Conservation (phyloP, 2,113 vertebrate genomes). For the Vidua macroura region DNA sequence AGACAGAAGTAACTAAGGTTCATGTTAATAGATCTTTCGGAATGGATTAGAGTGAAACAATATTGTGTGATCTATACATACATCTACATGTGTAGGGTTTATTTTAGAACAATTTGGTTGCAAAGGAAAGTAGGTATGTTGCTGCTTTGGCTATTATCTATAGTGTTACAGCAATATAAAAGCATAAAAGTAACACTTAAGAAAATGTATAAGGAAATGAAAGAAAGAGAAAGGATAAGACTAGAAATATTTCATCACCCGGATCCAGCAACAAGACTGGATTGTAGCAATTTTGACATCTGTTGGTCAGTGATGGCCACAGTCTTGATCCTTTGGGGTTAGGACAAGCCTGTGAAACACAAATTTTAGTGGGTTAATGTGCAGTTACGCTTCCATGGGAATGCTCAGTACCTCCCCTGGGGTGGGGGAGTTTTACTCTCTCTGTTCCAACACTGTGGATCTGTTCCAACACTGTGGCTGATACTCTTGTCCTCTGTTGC, state of each 20-base stretch:
- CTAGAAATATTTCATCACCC: neutral
- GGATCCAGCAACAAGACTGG: neutral
- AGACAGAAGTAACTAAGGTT: neutral
- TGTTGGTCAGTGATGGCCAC: neutral
- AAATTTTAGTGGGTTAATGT: neutral
- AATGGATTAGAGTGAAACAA: neutral
- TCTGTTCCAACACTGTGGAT: neutral
- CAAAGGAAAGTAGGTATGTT: neutral
- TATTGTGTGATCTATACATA: too few relatives aligned
- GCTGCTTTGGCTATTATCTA: neutral
- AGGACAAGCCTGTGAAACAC: neutral
- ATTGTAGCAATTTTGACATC: neutral
- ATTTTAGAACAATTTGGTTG: neutral
- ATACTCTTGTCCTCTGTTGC: rapidly evolving
- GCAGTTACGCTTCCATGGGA: too few relatives aligned
- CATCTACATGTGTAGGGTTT: neutral
- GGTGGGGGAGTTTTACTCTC: neutral
- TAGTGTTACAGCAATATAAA: neutral
- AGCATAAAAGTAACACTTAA: neutral
- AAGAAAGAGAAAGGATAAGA: neutral
- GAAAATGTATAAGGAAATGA: neutral
- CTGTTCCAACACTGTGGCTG: neutral
- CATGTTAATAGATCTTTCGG: neutral
- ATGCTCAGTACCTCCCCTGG: neutral
- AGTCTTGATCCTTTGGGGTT: rapidly evolving